Evolutionary conservation across 2,888 invertebrate genomes (phyloP), one percentile per base, ranked within the genome.

Genomic region (Agapostemon virescens): DNA sequence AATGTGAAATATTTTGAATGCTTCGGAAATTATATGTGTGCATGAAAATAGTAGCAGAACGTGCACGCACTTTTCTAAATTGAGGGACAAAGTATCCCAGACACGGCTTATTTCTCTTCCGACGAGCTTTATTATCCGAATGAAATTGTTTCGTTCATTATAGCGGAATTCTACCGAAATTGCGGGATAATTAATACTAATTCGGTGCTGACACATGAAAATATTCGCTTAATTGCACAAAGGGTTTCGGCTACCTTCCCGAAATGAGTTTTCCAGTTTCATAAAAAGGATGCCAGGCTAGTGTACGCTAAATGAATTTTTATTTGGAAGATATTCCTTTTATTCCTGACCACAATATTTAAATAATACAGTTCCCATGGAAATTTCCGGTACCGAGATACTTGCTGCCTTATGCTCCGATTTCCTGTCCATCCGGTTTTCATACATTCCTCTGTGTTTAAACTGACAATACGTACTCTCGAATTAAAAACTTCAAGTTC

Each of bases 201-300:
- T 82, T 82, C 66, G 30, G 38, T 38, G 30, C 69, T 76, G 82
- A 83, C 73, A 69, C 68, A 72, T 73, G 78, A 82, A 75, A 83
- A 83, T 83, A 82, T 71, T 74, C 72, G 70, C 63, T 74, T 82
- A 83, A 83, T 83, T 83, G 82, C 70, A 82, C 83, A 83, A 83
- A 83, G 82, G 70, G 78, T 42, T 71, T 42, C 33, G 72, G 72
- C 49, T 78, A 74, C 70, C 72, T 81, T 38, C 63, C 33, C 70
- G 42, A 76, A 40, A 73, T 76, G 76, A 76, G 55, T 69, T 77
- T 76, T 64, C 58, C 67, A n/a, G 66, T 71, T 78, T 40, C 36
- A 55, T 23, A 45, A 73, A 73, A 81, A 55, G 69, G 7, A 69
- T 63, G 26, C 3, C 11, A 0, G 20, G 20, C 13, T 23, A 17